A percentile compares a stretch with the other conserved stretches of the same genome.
Conservation (phyloP, 2,888 invertebrate genomes). For the Mongoloraphidia duomilia region DNA sequence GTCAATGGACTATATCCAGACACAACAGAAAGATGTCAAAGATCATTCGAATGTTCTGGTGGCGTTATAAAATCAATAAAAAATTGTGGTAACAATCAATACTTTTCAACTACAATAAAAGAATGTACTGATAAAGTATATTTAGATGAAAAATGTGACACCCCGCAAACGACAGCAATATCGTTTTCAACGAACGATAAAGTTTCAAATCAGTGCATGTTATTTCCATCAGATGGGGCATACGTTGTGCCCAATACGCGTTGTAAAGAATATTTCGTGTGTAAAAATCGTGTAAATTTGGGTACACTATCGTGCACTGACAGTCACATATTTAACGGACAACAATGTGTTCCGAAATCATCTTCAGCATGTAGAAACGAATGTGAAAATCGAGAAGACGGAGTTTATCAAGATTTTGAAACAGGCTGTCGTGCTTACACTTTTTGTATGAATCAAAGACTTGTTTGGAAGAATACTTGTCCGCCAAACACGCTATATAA, state of each 20-base stretch:
- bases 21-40: constrained; percentile 39
- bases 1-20: constrained; percentile 42
- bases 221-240: constrained; percentile 20
- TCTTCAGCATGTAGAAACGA: constrained; percentile 7
- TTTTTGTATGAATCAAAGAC: background rate
- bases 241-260: constrained; percentile 19
- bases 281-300: constrained; percentile 20
- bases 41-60: constrained; percentile 35
- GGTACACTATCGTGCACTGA: constrained; percentile 21
- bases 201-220: constrained; percentile 19
- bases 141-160: constrained; percentile 31
- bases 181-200: constrained; percentile 16
- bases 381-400: constrained; percentile 29
- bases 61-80: constrained; percentile 30
- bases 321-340: constrained; percentile 20
- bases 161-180: constrained; percentile 29
- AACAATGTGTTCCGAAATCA: constrained; percentile 17
- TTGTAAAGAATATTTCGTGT: constrained; percentile 23
- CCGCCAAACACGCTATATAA: background rate
- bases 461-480: constrained; percentile 2
- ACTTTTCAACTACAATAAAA: constrained; percentile 13
- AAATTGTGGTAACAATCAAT: constrained; percentile 24
- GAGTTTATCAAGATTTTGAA: constrained; percentile 25
- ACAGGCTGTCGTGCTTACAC: constrained; percentile 3
- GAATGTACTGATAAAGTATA: constrained; percentile 20